phyloP scores from a whole-genome alignment of 2,113 vertebrate species.

The Pimephales promelas region DNA sequence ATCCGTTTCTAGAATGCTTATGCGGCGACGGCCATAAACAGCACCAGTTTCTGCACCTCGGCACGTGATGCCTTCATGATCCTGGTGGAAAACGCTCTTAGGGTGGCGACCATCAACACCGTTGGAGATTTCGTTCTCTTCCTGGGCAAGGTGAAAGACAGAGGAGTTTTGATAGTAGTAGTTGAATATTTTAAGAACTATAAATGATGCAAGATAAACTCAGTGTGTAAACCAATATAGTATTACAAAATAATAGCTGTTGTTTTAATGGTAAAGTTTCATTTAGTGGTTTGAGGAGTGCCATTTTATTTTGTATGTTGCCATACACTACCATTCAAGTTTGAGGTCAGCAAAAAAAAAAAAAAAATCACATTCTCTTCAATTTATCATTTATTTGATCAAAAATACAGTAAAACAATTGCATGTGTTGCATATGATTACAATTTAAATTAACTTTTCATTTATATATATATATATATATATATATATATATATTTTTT shows the following conservation, averaged over 20 bases:
- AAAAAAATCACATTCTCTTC: not conserved
- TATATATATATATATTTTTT: no score
- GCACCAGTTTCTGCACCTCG: constrained; percentile 97
- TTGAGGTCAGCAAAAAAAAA: not conserved
- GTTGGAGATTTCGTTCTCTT: constrained; percentile 97
- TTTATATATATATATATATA: not conserved
- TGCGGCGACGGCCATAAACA: constrained; percentile 98
- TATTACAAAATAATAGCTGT: no score
- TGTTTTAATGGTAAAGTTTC: no score
- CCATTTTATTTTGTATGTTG: not conserved
- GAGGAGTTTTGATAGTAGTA: not conserved
- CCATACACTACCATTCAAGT: not conserved
- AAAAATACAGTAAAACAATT: not conserved
- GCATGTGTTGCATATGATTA: not conserved
- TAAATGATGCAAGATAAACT: not conserved
- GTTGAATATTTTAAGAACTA: not conserved
- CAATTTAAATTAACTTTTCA: not conserved
- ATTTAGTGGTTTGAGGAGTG: not conserved
- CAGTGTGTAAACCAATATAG: no score
- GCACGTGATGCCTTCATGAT: constrained; percentile 96
- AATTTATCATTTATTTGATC: not conserved
- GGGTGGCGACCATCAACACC: constrained; percentile 96
- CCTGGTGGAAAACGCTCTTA: constrained; percentile 94
- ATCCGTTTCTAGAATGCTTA: constrained; percentile 86
- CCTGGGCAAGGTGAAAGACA: constrained; percentile 88